These are phyloP conservation scores for Patiria miniata DNA, from an alignment of 35 echinoderm and acorn worm species.

Conservation along the genomic window DNA sequence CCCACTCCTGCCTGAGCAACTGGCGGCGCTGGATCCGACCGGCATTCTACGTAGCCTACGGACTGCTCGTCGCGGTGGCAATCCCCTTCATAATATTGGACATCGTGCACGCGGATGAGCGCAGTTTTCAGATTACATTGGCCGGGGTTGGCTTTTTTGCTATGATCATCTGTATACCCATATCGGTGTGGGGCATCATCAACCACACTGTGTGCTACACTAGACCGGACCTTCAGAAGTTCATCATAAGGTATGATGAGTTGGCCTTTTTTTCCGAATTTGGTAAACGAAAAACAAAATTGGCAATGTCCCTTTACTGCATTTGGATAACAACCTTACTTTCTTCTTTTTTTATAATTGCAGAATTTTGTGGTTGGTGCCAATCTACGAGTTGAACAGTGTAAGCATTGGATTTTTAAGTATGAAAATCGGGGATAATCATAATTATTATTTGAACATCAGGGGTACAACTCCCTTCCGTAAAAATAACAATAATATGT, in stretches of 20 bases:
- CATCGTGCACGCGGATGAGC: neutral
- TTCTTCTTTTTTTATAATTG: neutral
- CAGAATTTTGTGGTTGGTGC: slow-evolving; percentile 58
- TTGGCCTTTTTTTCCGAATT: neutral
- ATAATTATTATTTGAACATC: too few relatives aligned
- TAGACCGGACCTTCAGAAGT: slow-evolving; percentile 45
- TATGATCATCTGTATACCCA: slow-evolving; percentile 37
- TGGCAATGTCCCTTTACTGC: neutral
- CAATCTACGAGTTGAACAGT: slow-evolving; percentile 47
- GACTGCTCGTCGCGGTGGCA: neutral
- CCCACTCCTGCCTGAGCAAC: neutral
- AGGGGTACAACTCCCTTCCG: too few relatives aligned
- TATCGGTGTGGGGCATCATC: slow-evolving; percentile 69
- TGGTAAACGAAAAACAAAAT: neutral
- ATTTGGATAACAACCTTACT: neutral
- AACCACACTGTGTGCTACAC: slow-evolving; percentile 68
- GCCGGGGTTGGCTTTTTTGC: slow-evolving; percentile 23
- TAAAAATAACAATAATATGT: too few relatives aligned
- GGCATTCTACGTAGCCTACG: neutral
- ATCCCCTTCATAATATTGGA: slow-evolving; percentile 11
- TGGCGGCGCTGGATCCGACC: slow-evolving; percentile 37
- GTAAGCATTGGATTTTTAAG: too few relatives aligned
- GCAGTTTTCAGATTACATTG: neutral
- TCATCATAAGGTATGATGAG: slow-evolving; percentile 63
- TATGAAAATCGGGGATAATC: too few relatives aligned